Conservation (phyloP, 2,797 vertebrate genomes). For the Chelon auratus region DNA sequence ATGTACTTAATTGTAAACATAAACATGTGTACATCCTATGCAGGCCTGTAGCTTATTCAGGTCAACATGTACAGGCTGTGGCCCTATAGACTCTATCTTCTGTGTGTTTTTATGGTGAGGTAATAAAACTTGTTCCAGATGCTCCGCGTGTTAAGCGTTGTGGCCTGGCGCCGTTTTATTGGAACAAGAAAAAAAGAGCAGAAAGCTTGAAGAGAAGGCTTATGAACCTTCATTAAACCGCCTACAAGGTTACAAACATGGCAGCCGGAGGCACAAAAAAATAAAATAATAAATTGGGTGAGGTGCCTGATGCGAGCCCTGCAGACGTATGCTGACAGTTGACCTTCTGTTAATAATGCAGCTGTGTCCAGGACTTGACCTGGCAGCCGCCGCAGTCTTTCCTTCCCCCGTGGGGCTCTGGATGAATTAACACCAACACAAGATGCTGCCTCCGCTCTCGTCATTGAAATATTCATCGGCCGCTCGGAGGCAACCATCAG, state of each 20-base stretch:
- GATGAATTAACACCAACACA: constrained; percentile 56
- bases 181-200: constrained; percentile 4
- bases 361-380: constrained; percentile 69
- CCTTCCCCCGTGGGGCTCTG: constrained; percentile 15
- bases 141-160: constrained; percentile 6
- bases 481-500: constrained; percentile 19
- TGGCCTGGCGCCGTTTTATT: constrained; percentile 41
- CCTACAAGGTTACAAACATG: constrained; percentile 45
- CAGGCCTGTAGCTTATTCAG: neutral
- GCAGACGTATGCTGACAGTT: constrained; percentile 61
- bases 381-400: constrained; percentile 21
- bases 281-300: neutral
- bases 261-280: constrained; percentile 38
- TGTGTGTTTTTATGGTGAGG: constrained; percentile 2
- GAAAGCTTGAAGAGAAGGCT: constrained; percentile 11
- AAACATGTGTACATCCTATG: neutral
- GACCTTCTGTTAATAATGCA: constrained; percentile 75
- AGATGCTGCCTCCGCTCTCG: constrained; percentile 43
- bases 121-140: constrained; percentile 40
- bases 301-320: constrained; percentile 57
- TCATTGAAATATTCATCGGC: constrained; percentile 43
- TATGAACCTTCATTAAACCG: constrained; percentile 44
- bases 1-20: neutral
- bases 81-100: neutral
- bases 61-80: neutral